These are phyloP conservation scores for Andrena trimmerana DNA, from an alignment of 2,888 invertebrate genomes.

Conservation along the genomic window DNA sequence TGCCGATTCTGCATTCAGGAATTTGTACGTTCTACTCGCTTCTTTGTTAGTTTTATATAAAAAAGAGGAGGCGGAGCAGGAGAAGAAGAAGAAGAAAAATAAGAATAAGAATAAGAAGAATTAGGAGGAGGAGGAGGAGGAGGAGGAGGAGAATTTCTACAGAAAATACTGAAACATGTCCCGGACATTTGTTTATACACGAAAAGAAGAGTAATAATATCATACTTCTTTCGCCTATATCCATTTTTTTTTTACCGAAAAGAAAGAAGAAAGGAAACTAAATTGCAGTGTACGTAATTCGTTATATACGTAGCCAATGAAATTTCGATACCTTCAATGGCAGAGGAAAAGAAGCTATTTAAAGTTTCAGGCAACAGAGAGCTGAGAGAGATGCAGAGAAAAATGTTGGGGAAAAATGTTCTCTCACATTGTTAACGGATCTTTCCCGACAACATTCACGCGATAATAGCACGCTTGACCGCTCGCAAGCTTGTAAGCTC, in stretches of 20 bases:
- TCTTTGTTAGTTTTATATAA: no score
- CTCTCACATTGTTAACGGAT: not conserved
- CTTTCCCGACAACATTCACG: constrained; percentile 1
- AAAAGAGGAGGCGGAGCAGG: no score
- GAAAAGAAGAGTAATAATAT: not conserved
- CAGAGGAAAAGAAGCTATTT: not conserved
- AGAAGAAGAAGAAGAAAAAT: no score
- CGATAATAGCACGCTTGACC: constrained; percentile 2
- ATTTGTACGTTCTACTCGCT: no score
- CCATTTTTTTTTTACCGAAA: no score
- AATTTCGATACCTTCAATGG: not conserved
- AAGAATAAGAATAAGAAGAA: no score
- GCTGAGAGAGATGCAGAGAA: constrained; percentile 10
- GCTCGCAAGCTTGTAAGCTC: constrained; percentile 8
- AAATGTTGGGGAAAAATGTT: constrained; percentile 8
- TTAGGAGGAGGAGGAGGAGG: no score
- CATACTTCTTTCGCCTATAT: not conserved
- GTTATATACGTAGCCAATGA: not conserved
- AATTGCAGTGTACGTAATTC: not conserved
- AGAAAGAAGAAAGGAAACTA: not conserved
- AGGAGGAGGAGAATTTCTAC: no score
- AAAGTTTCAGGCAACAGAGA: not conserved
- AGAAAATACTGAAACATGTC: no score
- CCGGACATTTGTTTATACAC: no score
- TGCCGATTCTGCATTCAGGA: not conserved